Percentiles rank a stretch among this genome's conserved stretches.
These are phyloP conservation scores for Corythornis madagascariensis DNA, from an alignment of 2,113 vertebrate genomes.

Conservation along the genomic window DNA sequence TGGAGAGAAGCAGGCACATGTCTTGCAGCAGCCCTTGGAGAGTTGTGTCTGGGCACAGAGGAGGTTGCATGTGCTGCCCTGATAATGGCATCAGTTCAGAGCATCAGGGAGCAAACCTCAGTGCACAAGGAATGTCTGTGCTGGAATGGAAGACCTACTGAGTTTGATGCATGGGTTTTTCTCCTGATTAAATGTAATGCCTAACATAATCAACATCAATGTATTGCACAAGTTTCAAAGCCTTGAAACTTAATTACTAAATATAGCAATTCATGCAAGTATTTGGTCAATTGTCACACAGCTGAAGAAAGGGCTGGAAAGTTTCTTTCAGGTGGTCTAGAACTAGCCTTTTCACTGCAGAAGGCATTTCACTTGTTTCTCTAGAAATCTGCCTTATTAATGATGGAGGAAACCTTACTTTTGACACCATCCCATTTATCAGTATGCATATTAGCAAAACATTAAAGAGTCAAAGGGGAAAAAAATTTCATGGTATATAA, in stretches of 20 bases:
- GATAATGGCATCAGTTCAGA: fast-evolving
- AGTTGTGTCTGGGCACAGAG: fast-evolving
- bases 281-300: not conserved
- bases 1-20: fast-evolving
- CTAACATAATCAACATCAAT: not conserved
- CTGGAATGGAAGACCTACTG: not conserved
- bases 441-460: not conserved
- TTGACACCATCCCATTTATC: not conserved
- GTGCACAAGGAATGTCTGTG: too few relatives aligned
- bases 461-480: not conserved
- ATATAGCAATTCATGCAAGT: too few relatives aligned
- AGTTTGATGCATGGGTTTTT: not conserved
- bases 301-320: not conserved
- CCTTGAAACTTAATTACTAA: not conserved
- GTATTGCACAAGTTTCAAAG: not conserved
- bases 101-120: not conserved
- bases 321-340: not conserved
- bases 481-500: not conserved
- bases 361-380: not conserved
- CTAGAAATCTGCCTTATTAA: not conserved
- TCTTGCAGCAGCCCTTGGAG: not conserved
- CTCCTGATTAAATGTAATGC: not conserved
- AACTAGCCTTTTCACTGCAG: not conserved
- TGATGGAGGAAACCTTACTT: not conserved
- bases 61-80: fast-evolving